A percentile compares a stretch with the other conserved stretches of the same genome.
These are phyloP conservation scores for Iselma pallidipennis DNA, from an alignment of 2,888 invertebrate genomes.

Conservation along the genomic window DNA sequence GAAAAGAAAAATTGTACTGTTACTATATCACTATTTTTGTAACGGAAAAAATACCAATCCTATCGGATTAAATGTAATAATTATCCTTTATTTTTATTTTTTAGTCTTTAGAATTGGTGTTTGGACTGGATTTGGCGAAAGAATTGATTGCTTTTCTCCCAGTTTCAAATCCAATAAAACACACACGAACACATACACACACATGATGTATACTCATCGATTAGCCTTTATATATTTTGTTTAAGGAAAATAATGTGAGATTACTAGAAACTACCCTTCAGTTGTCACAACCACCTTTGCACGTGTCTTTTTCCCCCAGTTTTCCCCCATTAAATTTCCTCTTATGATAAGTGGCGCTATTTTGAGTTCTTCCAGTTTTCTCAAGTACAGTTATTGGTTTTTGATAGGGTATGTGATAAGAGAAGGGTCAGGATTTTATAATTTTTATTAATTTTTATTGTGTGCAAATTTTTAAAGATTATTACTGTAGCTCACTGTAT, in stretches of 20 bases:
- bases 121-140: not conserved
- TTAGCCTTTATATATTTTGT: not conserved
- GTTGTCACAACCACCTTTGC: not conserved
- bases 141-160: not conserved
- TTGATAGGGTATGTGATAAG: not conserved
- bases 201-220: not conserved
- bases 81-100: no score
- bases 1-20: conserved; percentile 27
- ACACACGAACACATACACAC: no score
- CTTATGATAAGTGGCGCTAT: no score
- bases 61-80: no score
- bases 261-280: not conserved
- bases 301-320: not conserved
- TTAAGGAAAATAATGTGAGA: not conserved
- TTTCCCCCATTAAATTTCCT: no score
- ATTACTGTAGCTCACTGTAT: not conserved
- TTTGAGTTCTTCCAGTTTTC: no score
- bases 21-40: conserved; percentile 44
- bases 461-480: not conserved
- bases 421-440: no score
- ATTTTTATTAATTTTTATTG: not conserved
- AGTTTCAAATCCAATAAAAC: not conserved
- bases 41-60: conserved; percentile 14
- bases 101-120: no score
- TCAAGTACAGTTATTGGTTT: not conserved